These are phyloP conservation scores for Toxostoma redivivum DNA, from an alignment of 2,113 vertebrate genomes.

Conservation along the genomic window DNA sequence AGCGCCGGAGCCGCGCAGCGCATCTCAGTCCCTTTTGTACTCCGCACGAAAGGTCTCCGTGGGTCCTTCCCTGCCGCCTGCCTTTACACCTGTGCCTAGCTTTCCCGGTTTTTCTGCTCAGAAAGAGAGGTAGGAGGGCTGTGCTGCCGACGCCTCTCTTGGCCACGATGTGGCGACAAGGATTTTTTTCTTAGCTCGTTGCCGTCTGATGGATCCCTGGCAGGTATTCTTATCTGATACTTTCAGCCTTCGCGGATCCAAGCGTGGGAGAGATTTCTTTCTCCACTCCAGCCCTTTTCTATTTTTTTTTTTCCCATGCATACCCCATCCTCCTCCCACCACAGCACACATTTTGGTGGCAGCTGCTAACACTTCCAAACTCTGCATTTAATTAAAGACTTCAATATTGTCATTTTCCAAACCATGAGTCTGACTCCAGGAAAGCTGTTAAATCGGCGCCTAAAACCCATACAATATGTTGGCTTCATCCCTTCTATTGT, in stretches of 20 bases:
- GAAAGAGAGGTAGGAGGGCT: no score
- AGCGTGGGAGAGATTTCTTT: not conserved
- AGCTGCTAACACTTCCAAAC: not conserved
- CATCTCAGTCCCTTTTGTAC: rapidly evolving
- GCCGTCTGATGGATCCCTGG: not conserved
- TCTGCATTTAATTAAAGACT: constrained; percentile 37
- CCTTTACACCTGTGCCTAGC: rapidly evolving
- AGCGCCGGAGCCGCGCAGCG: not conserved
- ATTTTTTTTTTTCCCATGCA: not conserved
- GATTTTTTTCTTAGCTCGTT: not conserved
- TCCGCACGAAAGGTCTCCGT: no score
- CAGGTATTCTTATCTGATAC: rapidly evolving
- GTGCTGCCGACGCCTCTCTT: not conserved
- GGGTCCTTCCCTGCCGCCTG: not conserved
- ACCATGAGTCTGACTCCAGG: not conserved
- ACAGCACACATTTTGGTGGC: not conserved
- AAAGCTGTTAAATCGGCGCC: not conserved
- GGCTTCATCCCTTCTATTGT: constrained; percentile 2
- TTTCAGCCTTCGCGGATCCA: not conserved
- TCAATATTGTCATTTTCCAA: not conserved
- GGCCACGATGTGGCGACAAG: constrained; percentile 10
- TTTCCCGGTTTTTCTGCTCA: not conserved
- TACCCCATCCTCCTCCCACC: not conserved
- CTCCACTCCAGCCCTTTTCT: not conserved
- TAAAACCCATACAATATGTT: not conserved